A percentile compares a stretch with the other conserved stretches of the same genome.
Evolutionary conservation across 2,113 vertebrate species (phyloP).

Genomic region (Camelus dromedarius): DNA sequence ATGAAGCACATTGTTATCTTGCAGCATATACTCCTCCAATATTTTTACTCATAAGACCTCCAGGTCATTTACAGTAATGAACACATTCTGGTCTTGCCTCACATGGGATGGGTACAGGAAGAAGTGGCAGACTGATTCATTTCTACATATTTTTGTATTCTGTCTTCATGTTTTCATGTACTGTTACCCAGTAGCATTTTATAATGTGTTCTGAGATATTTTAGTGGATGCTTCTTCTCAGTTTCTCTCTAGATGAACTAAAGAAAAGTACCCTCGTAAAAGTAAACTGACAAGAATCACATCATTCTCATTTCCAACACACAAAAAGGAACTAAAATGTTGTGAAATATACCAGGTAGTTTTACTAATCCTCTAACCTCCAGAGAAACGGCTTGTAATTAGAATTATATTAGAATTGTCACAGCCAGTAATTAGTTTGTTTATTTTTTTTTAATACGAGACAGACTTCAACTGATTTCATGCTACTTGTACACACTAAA

Average conservation of each 20-base stretch:
- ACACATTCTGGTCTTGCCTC: not conserved
- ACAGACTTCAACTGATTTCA: slow-evolving; percentile 83
- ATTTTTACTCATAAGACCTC: slow-evolving; percentile 1
- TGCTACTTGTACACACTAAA: slow-evolving; percentile 70
- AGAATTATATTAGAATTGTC: slow-evolving; percentile 83
- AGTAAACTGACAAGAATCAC: slow-evolving; percentile 56
- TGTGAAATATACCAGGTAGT: slow-evolving; percentile 77
- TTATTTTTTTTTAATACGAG: slow-evolving; percentile 72
- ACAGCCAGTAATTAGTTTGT: slow-evolving; percentile 79
- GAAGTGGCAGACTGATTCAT: not conserved
- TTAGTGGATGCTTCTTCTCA: slow-evolving; percentile 2
- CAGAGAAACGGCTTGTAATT: slow-evolving; percentile 77
- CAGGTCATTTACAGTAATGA: not conserved
- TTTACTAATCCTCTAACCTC: slow-evolving; percentile 70
- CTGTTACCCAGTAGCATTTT: not conserved
- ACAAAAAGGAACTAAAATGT: slow-evolving; percentile 66
- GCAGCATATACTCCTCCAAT: not conserved
- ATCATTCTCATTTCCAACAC: slow-evolving; percentile 68
- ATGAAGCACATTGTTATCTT: slow-evolving; percentile 31
- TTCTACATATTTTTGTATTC: not conserved
- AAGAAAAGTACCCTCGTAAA: slow-evolving; percentile 53
- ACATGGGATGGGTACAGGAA: not conserved
- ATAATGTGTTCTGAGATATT: slow-evolving; percentile 9
- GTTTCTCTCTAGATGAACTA: slow-evolving; percentile 53
- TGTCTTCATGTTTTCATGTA: not conserved